A percentile compares a stretch with the other conserved stretches of the same genome.
These are phyloP conservation scores for Eudiplozoon nipponicum DNA, from an alignment of 2,888 invertebrate species.

Conservation along the genomic window DNA sequence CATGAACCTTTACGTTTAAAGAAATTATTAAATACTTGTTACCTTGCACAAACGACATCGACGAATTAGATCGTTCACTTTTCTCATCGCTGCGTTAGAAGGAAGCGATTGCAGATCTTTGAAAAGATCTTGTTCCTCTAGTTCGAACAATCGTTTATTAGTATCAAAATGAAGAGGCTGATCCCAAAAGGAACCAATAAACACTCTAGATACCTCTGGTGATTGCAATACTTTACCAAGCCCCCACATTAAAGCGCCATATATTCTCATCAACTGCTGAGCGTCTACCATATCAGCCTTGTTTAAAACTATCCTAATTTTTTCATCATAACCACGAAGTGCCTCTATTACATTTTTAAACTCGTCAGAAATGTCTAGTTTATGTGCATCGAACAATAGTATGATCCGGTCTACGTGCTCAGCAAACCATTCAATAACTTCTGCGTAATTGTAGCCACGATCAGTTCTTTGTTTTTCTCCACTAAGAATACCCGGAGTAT, in stretches of 20 bases:
- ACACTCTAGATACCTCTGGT: constrained; percentile 21
- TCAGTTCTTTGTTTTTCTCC: constrained; percentile 55
- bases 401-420: constrained; percentile 19
- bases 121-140: constrained; percentile 18
- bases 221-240: constrained; percentile 30
- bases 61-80: constrained; percentile 19
- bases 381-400: constrained; percentile 19
- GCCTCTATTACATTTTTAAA: constrained; percentile 18
- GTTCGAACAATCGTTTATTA: constrained; percentile 18
- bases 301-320: constrained; percentile 19
- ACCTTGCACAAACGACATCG: constrained; percentile 25
- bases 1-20: constrained; percentile 60
- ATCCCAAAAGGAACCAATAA: constrained; percentile 21
- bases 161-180: constrained; percentile 19
- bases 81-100: constrained; percentile 17
- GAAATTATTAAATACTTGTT: no score
- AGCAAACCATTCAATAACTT: constrained; percentile 19
- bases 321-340: constrained; percentile 18
- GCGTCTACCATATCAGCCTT: constrained; percentile 21
- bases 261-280: constrained; percentile 20
- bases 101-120: constrained; percentile 18
- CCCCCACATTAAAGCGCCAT: constrained; percentile 22
- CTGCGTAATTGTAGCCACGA: constrained; percentile 60
- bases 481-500: constrained; percentile 59
- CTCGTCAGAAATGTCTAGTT: constrained; percentile 20